phyloP scores from a whole-genome alignment of 2,113 vertebrate genomes.

The Xiphorhynchus elegans region DNA sequence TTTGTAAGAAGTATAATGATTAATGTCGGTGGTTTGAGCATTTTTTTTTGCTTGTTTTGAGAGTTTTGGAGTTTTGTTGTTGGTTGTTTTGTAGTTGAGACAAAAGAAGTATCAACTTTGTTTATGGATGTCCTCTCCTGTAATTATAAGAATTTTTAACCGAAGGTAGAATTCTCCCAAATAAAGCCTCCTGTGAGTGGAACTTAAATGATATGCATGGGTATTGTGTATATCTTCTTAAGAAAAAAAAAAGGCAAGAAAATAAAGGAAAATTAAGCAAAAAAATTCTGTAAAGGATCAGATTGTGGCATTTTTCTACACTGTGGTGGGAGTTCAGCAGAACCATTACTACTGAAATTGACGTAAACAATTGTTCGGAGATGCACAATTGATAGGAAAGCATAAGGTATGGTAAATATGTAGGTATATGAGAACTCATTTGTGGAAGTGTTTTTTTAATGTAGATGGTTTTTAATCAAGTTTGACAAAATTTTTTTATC shows the following conservation, averaged over 20 bases:
- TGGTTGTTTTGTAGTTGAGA: neutral
- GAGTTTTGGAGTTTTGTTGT: fast-evolving
- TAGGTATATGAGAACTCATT: neutral
- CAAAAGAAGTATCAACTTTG: neutral
- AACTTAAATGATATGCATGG: neutral
- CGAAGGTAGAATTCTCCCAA: neutral
- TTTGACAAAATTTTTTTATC: neutral
- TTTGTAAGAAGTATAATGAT: neutral
- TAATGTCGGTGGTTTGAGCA: neutral
- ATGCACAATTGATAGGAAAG: neutral
- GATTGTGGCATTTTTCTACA: neutral
- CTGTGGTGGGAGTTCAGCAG: neutral
- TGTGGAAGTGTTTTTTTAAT: no score
- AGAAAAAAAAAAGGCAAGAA: neutral
- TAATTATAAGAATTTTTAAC: neutral
- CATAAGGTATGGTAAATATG: neutral
- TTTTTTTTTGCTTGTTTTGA: neutral
- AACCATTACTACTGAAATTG: neutral
- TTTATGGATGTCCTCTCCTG: neutral
- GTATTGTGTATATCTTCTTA: neutral
- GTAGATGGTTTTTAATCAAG: neutral
- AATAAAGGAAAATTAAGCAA: neutral
- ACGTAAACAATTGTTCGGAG: neutral
- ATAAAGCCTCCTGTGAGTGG: neutral
- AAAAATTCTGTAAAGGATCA: neutral